A percentile compares a stretch with the other conserved stretches of the same genome.
Evolutionary conservation across 2,113 vertebrate species (phyloP).

Genomic region (Sorex araneus): DNA sequence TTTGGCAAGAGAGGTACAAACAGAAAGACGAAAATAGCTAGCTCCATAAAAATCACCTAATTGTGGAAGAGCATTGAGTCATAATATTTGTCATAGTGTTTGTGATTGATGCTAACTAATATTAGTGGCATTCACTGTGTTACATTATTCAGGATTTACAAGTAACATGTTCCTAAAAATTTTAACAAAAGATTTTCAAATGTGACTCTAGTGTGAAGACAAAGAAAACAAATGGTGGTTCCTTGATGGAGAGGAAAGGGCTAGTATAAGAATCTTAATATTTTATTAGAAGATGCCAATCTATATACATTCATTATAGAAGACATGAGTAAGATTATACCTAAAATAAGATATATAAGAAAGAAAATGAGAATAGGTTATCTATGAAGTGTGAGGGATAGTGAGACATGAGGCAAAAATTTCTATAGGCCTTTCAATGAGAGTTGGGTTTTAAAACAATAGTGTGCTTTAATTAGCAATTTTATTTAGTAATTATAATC

Average conservation of each 20-base stretch:
- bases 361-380: neutral
- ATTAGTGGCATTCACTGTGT: neutral
- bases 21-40: neutral
- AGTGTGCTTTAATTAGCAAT: neutral
- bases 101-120: neutral
- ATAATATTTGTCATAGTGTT: neutral
- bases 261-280: neutral
- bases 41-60: neutral
- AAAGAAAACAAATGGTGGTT: too few relatives aligned
- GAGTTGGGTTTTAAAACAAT: neutral
- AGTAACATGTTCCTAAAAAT: neutral
- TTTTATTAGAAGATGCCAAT: neutral
- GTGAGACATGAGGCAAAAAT: neutral
- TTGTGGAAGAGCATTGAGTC: neutral
- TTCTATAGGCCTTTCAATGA: neutral
- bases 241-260: accelerated
- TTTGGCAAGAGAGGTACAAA: neutral
- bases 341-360: neutral
- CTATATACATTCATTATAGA: neutral
- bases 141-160: neutral
- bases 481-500: neutral
- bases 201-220: neutral
- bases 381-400: accelerated
- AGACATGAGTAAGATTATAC: neutral
- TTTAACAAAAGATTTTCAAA: neutral